Evolutionary conservation across 2,888 invertebrate genomes (phyloP).

Genomic region (Philhelius pedissequus): DNA sequence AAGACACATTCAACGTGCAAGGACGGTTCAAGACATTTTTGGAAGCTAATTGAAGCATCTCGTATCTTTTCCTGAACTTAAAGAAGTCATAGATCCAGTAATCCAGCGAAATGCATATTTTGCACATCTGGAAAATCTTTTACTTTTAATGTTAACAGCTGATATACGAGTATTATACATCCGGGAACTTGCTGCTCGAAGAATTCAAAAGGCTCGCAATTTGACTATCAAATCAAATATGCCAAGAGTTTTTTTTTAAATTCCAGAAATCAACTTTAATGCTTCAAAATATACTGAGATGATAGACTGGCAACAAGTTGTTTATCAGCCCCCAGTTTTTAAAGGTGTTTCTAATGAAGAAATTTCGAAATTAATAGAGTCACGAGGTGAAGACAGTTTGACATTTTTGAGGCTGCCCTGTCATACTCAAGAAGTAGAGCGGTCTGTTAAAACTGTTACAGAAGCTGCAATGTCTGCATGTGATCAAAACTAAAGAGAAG

Average conservation of each 20-base stretch:
- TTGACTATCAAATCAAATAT: too few species aligned
- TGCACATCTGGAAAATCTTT: too few species aligned
- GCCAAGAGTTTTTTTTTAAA: too few species aligned
- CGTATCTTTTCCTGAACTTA: not conserved
- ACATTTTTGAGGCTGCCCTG: not conserved
- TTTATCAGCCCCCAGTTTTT: not conserved
- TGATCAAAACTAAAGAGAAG: not conserved
- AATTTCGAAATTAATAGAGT: not conserved
- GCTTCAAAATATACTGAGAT: not conserved
- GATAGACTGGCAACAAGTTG: not conserved
- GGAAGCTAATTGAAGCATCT: slow-evolving; percentile 9
- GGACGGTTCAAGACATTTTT: not conserved
- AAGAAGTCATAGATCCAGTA: not conserved
- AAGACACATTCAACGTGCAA: not conserved
- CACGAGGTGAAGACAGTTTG: not conserved
- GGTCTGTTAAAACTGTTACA: slow-evolving; percentile 11
- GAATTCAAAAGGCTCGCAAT: too few species aligned
- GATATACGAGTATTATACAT: too few species aligned
- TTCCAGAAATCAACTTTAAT: not conserved
- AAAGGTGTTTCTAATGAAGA: not conserved
- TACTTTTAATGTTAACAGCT: too few species aligned
- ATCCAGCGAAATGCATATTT: too few species aligned
- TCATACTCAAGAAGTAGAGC: not conserved
- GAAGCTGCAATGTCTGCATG: not conserved
- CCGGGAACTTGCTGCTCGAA: too few species aligned